phyloP scores from a whole-genome alignment of 2,797 vertebrate species.

The Sebastes reedi region DNA sequence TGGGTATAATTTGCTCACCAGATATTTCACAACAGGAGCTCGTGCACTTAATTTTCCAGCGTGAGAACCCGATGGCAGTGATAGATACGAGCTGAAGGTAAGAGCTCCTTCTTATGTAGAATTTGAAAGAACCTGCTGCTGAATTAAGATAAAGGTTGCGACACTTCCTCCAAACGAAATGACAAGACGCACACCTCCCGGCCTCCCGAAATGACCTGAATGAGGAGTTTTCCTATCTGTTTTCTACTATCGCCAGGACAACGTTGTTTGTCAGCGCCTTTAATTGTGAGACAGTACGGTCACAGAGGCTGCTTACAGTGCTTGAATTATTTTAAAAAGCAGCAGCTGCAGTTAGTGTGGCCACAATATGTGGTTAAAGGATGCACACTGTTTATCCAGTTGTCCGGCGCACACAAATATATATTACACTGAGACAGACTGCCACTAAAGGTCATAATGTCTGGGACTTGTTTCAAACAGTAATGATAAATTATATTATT shows the following conservation, averaged over 20 bases:
- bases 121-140: background rate
- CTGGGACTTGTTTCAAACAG: background rate
- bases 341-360: background rate
- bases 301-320: background rate
- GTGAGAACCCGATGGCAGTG: background rate
- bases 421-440: background rate
- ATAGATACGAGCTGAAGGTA: background rate
- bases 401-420: background rate
- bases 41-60: background rate
- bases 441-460: background rate
- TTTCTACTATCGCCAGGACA: background rate
- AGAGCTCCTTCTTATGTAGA: background rate
- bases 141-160: background rate
- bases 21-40: constrained; percentile 23
- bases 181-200: background rate
- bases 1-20: background rate
- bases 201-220: background rate
- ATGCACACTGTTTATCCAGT: background rate
- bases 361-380: background rate
- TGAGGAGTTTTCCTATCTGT: background rate
- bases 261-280: background rate
- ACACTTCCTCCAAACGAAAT: background rate
- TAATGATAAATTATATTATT: background rate
- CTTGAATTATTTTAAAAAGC: background rate
- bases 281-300: background rate